phyloP scores from a whole-genome alignment of 2,888 invertebrate genomes.

The Xanthorhoe spadicearia region DNA sequence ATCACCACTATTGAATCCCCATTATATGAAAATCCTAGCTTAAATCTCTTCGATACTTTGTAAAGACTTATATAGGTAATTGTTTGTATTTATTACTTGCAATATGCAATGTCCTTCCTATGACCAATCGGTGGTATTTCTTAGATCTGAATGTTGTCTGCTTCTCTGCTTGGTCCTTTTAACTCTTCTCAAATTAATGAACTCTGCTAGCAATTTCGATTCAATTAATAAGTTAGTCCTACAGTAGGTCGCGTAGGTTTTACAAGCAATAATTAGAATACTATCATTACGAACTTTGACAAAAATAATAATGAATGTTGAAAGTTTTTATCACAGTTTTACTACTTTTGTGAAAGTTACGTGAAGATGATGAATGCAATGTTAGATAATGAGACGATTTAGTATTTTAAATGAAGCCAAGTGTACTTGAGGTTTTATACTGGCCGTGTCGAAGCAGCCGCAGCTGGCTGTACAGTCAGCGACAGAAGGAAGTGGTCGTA shows the following conservation, averaged over 20 bases:
- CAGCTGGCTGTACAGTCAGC: not conserved
- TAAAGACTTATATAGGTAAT: conserved; percentile 9
- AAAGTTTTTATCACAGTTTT: conserved; percentile 52
- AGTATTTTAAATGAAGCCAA: conserved; percentile 60
- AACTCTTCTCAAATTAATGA: conserved; percentile 21
- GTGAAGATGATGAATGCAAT: conserved; percentile 57
- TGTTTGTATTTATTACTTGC: conserved; percentile 13
- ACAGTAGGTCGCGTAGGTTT: conserved; percentile 65
- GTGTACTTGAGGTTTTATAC: conserved; percentile 61
- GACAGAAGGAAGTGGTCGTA: not conserved
- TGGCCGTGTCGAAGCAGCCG: conserved; percentile 9
- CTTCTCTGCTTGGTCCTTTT: conserved; percentile 52
- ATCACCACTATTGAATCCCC: conserved; percentile 21
- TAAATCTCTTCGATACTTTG: conserved; percentile 19
- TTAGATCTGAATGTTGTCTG: conserved; percentile 60
- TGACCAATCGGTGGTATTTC: conserved; percentile 51
- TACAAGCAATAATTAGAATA: conserved; percentile 78
- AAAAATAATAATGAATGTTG: conserved; percentile 62
- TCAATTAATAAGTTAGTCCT: conserved; percentile 56
- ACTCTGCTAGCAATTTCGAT: conserved; percentile 50
- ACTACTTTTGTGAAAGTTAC: conserved; percentile 72
- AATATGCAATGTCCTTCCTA: conserved; percentile 25
- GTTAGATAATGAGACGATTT: conserved; percentile 54
- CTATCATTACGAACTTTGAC: conserved; percentile 69
- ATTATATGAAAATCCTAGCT: conserved; percentile 19